Conservation (phyloP, 2,888 invertebrate genomes). For the Myathropa florea region DNA sequence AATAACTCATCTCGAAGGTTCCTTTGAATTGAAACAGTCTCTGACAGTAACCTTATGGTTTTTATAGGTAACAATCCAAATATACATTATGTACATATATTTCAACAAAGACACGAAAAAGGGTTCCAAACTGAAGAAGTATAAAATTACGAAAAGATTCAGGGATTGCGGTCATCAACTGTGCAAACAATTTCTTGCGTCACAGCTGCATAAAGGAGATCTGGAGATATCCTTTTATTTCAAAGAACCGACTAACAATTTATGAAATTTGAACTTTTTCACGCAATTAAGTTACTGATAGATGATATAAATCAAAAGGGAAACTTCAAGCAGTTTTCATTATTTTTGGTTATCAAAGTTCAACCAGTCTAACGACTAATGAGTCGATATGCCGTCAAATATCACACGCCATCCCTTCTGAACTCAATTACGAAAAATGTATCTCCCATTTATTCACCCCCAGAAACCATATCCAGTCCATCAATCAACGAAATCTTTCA, state of each 20-base stretch:
- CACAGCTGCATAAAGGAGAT: not conserved
- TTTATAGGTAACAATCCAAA: too few species aligned
- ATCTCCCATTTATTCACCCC: too few species aligned
- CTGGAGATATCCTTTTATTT: not conserved
- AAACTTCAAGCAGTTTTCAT: not conserved
- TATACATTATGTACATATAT: not conserved
- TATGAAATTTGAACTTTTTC: not conserved
- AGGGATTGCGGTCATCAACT: not conserved
- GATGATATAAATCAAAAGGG: not conserved
- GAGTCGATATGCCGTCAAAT: not conserved
- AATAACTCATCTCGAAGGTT: not conserved
- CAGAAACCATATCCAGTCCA: not conserved
- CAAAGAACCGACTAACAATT: not conserved
- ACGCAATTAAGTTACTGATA: not conserved
- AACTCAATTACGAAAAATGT: not conserved
- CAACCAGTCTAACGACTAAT: too few species aligned
- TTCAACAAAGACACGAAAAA: not conserved
- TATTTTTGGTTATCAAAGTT: not conserved
- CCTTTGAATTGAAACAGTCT: too few species aligned
- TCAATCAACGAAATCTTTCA: not conserved
- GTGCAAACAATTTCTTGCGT: not conserved
- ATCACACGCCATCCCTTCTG: not conserved
- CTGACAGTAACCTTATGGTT: too few species aligned
- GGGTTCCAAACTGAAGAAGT: not conserved
- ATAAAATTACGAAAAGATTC: not conserved